Evolutionary conservation across 2,888 invertebrate species (phyloP).

Genomic region (Sturmia bella): DNA sequence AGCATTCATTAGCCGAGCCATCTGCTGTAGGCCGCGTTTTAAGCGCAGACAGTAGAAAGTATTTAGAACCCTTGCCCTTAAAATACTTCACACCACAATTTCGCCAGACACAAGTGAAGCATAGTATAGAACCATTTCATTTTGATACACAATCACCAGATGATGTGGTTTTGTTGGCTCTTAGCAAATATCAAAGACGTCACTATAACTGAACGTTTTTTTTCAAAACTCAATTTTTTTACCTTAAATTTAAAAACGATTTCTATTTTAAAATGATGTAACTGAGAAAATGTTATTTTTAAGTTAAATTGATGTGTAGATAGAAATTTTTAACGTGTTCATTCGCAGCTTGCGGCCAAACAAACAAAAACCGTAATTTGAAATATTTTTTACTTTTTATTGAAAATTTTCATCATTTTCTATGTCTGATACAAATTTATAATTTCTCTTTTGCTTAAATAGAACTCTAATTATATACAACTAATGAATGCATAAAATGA

Average conservation of each 20-base stretch:
- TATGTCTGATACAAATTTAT: slow-evolving; percentile 56
- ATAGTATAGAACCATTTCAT: slow-evolving; percentile 74
- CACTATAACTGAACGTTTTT: slow-evolving; percentile 38
- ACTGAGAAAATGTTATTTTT: too few relatives aligned
- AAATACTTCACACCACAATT: slow-evolving; percentile 20
- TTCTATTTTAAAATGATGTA: too few relatives aligned
- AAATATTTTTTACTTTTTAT: slow-evolving; percentile 19
- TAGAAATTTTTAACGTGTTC: too few relatives aligned
- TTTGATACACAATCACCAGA: slow-evolving; percentile 79
- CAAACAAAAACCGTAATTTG: neutral
- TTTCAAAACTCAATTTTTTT: neutral
- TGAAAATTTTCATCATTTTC: slow-evolving; percentile 20
- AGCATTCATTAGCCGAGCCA: slow-evolving; percentile 65
- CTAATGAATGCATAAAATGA: slow-evolving; percentile 14
- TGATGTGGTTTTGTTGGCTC: slow-evolving; percentile 75
- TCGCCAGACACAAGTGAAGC: slow-evolving; percentile 61
- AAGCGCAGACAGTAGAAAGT: slow-evolving; percentile 69
- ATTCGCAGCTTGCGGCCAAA: too few relatives aligned
- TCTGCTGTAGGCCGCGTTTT: slow-evolving; percentile 73
- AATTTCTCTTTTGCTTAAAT: slow-evolving; percentile 16
- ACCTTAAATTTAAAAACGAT: too few relatives aligned
- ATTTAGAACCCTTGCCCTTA: slow-evolving; percentile 37
- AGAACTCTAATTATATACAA: slow-evolving; percentile 50
- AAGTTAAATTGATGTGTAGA: too few relatives aligned
- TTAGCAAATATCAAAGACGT: slow-evolving; percentile 74